phyloP scores from a whole-genome alignment of 23 tunicate genomes.

The Ciona savignyi region DNA sequence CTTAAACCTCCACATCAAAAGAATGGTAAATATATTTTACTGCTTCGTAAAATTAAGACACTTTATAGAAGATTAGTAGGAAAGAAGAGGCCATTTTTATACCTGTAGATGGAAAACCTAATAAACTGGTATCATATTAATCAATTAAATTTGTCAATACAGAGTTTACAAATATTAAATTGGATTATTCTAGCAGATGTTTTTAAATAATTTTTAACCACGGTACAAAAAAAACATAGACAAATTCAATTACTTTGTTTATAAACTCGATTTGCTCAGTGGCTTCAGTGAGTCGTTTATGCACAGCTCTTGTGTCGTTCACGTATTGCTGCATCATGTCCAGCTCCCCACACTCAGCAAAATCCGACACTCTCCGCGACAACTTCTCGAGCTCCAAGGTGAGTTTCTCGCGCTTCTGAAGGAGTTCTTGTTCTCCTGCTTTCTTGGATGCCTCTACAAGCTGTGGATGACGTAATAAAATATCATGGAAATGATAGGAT shows the following conservation, averaged over 20 bases:
- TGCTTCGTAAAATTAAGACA: too few species aligned
- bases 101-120: too few species aligned
- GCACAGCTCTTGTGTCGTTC: conserved; percentile 72
- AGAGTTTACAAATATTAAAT: too few species aligned
- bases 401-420: conserved; percentile 72
- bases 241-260: conserved; percentile 49
- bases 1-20: too few species aligned
- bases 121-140: too few species aligned
- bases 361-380: conserved; percentile 64
- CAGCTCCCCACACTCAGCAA: conserved; percentile 83
- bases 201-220: background rate
- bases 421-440: conserved; percentile 79
- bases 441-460: conserved; percentile 82
- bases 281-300: conserved; percentile 64
- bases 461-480: too few species aligned
- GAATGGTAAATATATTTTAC: too few species aligned
- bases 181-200: background rate
- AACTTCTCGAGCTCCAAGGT: conserved; percentile 83
- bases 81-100: too few species aligned
- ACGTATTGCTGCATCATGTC: conserved; percentile 97
- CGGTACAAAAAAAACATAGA: background rate
- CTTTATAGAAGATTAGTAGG: too few species aligned
- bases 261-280: conserved; percentile 81
- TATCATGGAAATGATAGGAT: too few species aligned
- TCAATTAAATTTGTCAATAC: too few species aligned